Evolutionary conservation across 2,888 invertebrate genomes (phyloP).

Genomic region (Cryptus armator): DNA sequence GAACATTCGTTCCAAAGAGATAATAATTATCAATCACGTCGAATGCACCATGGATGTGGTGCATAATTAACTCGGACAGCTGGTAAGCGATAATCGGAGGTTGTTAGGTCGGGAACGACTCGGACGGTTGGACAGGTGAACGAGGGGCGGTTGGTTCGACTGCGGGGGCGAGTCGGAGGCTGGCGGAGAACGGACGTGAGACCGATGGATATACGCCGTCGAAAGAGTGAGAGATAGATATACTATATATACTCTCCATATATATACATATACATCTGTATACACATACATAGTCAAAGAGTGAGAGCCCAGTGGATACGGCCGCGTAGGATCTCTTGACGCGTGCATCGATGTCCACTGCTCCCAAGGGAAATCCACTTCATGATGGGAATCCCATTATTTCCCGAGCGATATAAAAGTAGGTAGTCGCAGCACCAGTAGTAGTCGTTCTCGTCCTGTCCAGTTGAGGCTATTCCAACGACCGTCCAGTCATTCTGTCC

Average conservation of each 20-base stretch:
- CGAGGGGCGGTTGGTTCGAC: conserved; percentile 62
- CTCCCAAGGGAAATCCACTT: conserved; percentile 85
- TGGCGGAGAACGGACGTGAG: conserved; percentile 65
- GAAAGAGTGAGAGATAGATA: conserved; percentile 69
- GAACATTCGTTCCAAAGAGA: conserved; percentile 12
- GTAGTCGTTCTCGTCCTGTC: conserved; percentile 74
- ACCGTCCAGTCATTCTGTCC: conserved; percentile 66
- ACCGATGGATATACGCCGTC: conserved; percentile 65
- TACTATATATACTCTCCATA: conserved; percentile 47
- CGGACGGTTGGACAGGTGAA: conserved; percentile 69
- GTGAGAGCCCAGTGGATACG: conserved; percentile 56
- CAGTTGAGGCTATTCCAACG: conserved; percentile 73
- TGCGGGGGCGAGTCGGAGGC: conserved; percentile 50
- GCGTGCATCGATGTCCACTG: conserved; percentile 81
- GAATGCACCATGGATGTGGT: conserved; percentile 51
- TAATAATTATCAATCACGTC: conserved; percentile 69
- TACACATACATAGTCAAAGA: conserved; percentile 20
- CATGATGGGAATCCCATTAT: conserved; percentile 85
- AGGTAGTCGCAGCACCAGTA: conserved; percentile 74
- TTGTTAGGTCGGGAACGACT: conserved; percentile 66
- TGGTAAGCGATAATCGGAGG: conserved; percentile 72
- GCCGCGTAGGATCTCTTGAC: conserved; percentile 79
- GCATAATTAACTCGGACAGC: conserved; percentile 70
- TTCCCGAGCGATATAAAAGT: conserved; percentile 77
- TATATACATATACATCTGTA: not conserved